These are phyloP conservation scores for Ceuthmochares aereus DNA, from an alignment of 2,113 vertebrate genomes.

Conservation along the genomic window DNA sequence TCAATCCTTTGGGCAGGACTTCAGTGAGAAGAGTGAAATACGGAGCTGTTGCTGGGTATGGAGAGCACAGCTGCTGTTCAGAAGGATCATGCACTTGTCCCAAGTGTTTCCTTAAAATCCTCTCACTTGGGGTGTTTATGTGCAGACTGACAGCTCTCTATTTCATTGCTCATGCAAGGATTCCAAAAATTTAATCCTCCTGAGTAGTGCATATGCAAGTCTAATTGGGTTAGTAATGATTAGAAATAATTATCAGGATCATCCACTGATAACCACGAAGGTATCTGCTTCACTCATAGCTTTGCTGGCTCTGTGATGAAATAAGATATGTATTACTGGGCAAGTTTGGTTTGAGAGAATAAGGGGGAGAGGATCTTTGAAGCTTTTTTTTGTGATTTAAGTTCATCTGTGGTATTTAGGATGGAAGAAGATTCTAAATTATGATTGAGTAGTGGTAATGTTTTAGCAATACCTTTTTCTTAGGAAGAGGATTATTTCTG, in stretches of 20 bases:
- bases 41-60: neutral
- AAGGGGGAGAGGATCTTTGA: neutral
- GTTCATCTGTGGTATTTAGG: neutral
- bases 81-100: neutral
- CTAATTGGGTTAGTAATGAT: neutral
- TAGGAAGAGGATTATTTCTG: neutral
- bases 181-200: neutral
- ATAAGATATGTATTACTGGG: rapidly evolving
- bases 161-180: neutral
- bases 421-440: neutral
- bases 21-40: neutral
- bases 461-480: neutral
- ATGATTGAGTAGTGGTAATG: neutral
- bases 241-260: neutral
- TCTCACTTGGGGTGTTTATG: neutral
- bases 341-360: neutral
- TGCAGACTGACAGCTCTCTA: neutral
- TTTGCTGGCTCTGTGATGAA: neutral
- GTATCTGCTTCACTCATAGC: neutral
- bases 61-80: neutral
- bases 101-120: neutral
- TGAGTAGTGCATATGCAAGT: neutral
- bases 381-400: neutral
- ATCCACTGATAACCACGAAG: neutral
- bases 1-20: neutral